Percentiles rank a stretch among this genome's conserved stretches.
These are phyloP conservation scores for Papilio protenor DNA, from an alignment of 2,888 invertebrate species.

Conservation along the genomic window DNA sequence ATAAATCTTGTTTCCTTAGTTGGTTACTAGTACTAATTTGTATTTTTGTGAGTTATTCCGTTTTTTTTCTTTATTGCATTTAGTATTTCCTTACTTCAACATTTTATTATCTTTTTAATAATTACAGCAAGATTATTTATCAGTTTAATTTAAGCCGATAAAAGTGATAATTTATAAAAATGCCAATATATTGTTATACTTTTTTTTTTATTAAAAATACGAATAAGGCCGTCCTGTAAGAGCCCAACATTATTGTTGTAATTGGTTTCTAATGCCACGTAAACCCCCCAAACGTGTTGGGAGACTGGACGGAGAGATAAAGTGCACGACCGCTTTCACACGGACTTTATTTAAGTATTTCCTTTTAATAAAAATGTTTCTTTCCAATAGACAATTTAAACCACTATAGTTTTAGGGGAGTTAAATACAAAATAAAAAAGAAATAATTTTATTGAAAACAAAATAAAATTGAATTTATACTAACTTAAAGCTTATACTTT, in stretches of 20 bases:
- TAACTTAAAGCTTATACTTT: no score
- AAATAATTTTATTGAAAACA: no score
- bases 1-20: not conserved
- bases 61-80: no score
- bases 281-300: conserved; percentile 84
- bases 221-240: conserved; percentile 53
- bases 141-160: not conserved
- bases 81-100: no score
- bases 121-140: not conserved
- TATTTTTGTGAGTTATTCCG: not conserved
- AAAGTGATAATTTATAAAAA: not conserved
- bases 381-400: conserved; percentile 13
- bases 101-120: no score
- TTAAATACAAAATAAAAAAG: no score
- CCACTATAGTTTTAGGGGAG: not conserved
- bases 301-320: conserved; percentile 81
- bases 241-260: conserved; percentile 75
- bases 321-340: conserved; percentile 64
- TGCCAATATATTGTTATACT: not conserved
- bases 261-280: conserved; percentile 85
- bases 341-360: conserved; percentile 50
- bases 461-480: no score
- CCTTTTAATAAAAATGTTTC: conserved; percentile 46
- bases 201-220: conserved; percentile 36
- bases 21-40: not conserved